Evolutionary conservation across 2,113 vertebrate genomes (phyloP), one percentile per base, ranked within the genome.

Genomic region (Myotis lucifugus): DNA sequence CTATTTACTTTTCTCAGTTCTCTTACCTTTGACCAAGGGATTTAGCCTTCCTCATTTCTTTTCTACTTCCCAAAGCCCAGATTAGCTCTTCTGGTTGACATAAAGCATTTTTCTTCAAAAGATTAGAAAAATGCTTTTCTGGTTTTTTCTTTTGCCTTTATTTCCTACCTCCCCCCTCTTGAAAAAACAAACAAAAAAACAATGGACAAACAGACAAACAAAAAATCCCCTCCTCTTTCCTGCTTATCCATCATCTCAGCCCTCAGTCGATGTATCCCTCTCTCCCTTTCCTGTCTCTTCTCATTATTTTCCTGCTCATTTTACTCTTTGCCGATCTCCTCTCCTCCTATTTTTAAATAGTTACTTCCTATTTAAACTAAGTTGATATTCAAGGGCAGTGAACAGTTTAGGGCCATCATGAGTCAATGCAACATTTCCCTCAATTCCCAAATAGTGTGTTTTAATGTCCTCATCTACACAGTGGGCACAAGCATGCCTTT

Each of bases 1-100:
- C 64, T 88, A 52, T 95, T 83, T 90, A 91, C 91, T 97, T 96
- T 96, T 97, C 87, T 97, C 97, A 97, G 96, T 97, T 97, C 97
- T 97, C 95, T 86, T 95, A 97, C 97, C 96, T 97, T 96, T 79
- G 48, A 77, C 93, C 70, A 86, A 88, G 66, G 81, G 59, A 50
- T 77, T n/a, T 11, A 78, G 85, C 54, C 97, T 97, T 97, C 97
- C 97, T 86, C 97, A 96, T 97, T 97, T 97, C 85, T 95, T 82
- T 91, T 85, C 74, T 74, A 96, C 97, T 97, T 97, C 97, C 96
- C 66, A 76, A 96, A 96, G 95, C 86, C 78, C 88, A 93, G 95
- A 96, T 97, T 96, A 97, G 95, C 84, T 76, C 56, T 72, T 91
- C 70, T 90, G 59, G 85, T 67, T 79, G 73, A 59, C 83, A 87